These are phyloP conservation scores for Ferdinandea cuprea DNA, from an alignment of 2,888 invertebrate genomes.

Conservation along the genomic window DNA sequence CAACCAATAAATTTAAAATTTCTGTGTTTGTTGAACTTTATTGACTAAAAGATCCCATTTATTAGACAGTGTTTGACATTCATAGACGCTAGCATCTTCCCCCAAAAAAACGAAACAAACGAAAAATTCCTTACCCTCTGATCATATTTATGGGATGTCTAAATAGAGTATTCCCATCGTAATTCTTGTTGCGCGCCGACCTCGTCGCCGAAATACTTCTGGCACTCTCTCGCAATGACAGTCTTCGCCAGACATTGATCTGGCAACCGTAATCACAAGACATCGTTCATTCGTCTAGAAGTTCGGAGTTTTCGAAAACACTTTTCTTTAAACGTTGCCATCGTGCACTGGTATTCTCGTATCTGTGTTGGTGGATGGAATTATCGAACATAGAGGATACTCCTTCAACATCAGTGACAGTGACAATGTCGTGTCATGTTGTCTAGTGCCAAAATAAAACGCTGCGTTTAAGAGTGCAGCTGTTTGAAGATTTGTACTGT, in stretches of 20 bases:
- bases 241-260: constrained; percentile 62
- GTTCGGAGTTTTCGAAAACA: constrained; percentile 25
- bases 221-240: constrained; percentile 40
- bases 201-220: constrained; percentile 21
- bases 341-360: background rate
- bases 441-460: constrained; percentile 71
- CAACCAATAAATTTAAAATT: constrained; percentile 66
- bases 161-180: constrained; percentile 73
- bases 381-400: constrained; percentile 50
- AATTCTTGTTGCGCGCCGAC: constrained; percentile 66
- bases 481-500: constrained; percentile 62
- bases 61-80: constrained; percentile 73
- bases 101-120: background rate
- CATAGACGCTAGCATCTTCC: constrained; percentile 63
- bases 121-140: constrained; percentile 44
- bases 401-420: constrained; percentile 70
- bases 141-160: constrained; percentile 73
- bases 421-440: no score
- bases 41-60: constrained; percentile 74
- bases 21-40: constrained; percentile 72
- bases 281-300: constrained; percentile 54
- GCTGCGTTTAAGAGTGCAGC: constrained; percentile 49
- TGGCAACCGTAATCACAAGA: constrained; percentile 68
- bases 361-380: constrained; percentile 1
- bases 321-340: constrained; percentile 2